These are phyloP conservation scores for Cardiocondyla obscurior DNA, from an alignment of 1,140 invertebrate genomes.

Conservation along the genomic window DNA sequence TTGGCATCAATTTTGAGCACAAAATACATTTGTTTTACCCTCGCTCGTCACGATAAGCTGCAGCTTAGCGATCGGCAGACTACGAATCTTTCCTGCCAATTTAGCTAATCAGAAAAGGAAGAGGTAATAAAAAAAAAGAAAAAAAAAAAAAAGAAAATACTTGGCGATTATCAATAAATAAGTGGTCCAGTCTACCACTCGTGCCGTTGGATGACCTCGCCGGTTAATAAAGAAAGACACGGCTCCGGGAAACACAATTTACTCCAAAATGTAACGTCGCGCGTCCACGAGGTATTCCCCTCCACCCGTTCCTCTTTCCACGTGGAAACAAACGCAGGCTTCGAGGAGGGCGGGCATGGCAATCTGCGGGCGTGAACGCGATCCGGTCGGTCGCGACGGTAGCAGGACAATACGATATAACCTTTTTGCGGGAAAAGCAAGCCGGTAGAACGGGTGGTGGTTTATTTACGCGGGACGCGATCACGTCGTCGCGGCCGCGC, in stretches of 20 bases:
- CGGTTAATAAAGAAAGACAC: neutral
- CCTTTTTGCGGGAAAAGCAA: constrained; percentile 30
- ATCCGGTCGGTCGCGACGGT: neutral
- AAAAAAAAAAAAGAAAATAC: no score
- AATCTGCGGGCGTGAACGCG: no score
- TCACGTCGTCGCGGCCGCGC: constrained; percentile 3
- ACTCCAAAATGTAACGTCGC: neutral
- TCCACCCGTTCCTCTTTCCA: neutral
- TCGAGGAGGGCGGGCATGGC: neutral
- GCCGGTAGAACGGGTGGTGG: constrained; percentile 6
- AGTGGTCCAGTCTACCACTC: neutral
- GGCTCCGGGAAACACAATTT: neutral
- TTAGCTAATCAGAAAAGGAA: neutral
- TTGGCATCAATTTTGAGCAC: neutral
- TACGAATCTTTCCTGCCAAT: neutral
- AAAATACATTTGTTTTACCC: neutral
- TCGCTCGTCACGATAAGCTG: neutral
- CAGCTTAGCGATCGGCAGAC: neutral
- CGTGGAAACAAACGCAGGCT: neutral
- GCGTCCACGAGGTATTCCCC: neutral
- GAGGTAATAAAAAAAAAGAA: no score
- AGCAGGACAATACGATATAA: neutral
- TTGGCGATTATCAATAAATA: neutral
- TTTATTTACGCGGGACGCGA: neutral
- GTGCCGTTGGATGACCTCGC: neutral